These are phyloP conservation scores for Hypsibius dujardini DNA, from an alignment of 1,140 invertebrate genomes.

Conservation along the genomic window DNA sequence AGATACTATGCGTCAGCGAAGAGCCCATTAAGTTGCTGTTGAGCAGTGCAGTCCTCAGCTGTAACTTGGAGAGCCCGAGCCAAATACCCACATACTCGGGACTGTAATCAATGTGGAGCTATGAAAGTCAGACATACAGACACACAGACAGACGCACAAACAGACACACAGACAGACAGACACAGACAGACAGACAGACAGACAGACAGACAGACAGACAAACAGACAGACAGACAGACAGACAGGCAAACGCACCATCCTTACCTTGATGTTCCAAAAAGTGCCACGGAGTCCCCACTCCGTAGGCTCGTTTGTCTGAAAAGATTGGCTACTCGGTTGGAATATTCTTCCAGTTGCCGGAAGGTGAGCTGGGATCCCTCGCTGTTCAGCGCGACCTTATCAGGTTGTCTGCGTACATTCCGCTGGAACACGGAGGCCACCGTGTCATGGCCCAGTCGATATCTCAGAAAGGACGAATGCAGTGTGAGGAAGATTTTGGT, in stretches of 20 bases:
- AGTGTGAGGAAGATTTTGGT: no score
- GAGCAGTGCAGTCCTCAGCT: constrained; percentile 53
- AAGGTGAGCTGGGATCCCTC: neutral
- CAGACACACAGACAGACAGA: neutral
- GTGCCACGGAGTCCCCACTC: constrained; percentile 56
- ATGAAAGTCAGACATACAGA: neutral
- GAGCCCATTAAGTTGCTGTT: constrained; percentile 63
- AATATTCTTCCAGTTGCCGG: constrained; percentile 45
- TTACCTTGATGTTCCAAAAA: constrained; percentile 38
- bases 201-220: neutral
- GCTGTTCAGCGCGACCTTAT: neutral
- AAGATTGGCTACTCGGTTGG: constrained; percentile 56
- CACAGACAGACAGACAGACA: no score
- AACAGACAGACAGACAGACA: neutral
- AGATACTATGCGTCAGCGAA: constrained; percentile 59
- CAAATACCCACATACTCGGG: constrained; percentile 65
- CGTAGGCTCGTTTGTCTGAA: constrained; percentile 49
- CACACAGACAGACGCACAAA: neutral
- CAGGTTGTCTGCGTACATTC: neutral
- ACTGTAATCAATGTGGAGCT: constrained; percentile 48
- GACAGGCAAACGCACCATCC: neutral
- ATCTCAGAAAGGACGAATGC: no score
- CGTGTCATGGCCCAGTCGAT: neutral
- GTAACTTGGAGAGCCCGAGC: constrained; percentile 50
- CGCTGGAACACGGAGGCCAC: neutral